Evolutionary conservation across 1,140 invertebrate species (phyloP).

Genomic region (Physella acuta): DNA sequence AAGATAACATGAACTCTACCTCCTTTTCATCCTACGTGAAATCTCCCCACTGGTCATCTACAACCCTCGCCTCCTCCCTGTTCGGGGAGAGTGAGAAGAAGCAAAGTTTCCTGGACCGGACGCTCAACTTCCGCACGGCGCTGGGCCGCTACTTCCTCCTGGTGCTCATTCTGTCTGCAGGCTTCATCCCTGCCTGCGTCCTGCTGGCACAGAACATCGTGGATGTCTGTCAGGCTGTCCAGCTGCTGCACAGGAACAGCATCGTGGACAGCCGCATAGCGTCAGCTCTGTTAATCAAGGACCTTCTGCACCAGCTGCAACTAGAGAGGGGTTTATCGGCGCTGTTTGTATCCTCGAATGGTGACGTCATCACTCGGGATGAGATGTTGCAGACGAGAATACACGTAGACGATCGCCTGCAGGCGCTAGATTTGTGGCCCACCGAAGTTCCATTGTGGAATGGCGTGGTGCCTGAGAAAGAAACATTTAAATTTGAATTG

Average conservation of each 20-base stretch:
- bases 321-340: background rate
- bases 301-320: background rate
- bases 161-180: background rate
- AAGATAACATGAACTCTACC: too few species aligned
- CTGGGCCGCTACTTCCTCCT: background rate
- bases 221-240: background rate
- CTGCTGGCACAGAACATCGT: constrained; percentile 2
- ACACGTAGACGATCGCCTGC: background rate
- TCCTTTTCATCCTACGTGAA: too few species aligned
- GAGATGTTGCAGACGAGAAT: background rate
- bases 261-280: background rate
- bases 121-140: background rate
- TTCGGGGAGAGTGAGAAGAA: background rate
- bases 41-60: too few species aligned
- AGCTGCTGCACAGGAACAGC: background rate
- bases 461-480: background rate
- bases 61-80: background rate
- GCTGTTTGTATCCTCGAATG: background rate
- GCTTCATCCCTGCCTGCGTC: background rate
- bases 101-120: background rate
- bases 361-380: background rate
- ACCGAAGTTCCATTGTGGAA: background rate
- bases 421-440: background rate
- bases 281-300: background rate
- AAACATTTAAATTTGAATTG: background rate